Base-by-base conservation (phyloP, 1,140 invertebrate genomes). In the Danaus plexippus region DNA sequence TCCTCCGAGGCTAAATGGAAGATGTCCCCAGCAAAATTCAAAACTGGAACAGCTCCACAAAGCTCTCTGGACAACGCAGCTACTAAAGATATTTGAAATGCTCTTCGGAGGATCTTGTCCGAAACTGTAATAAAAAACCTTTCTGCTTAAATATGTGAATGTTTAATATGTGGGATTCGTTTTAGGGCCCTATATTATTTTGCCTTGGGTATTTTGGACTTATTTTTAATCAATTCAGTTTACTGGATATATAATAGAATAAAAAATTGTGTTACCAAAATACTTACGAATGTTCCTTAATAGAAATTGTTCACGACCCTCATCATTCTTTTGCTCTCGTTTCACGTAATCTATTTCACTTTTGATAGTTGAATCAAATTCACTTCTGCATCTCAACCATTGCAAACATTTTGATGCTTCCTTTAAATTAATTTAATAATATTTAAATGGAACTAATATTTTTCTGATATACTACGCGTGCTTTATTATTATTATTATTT, bases 11-110 rank as follows among this genome's bases (percentile, higher is more conserved):
- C 63, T 3, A 57, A 56, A 2, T 47, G 45, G 43, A 73, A 73
- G n/a, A 73, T 73, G 9, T 71, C 71, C 3, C 63, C 71, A 44
- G 71, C 71, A n/a, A 71, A 73, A 51, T 73, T 73, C n/a, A 67
- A 41, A 0, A 73, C 68, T 0, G 71, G 68, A 3, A 73, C 59
- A 5, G 68, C 71, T 4, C 71, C 71, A 44, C 71, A 73, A 10
- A 68, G 56, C 9, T 73, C 71, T 15, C 71, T 59, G 0, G 68
- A 63, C 4, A 71, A 12, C 0, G 64, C 61, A 8, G 63, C 64
- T 47, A 73, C 48, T 40, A 71, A 46, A 1, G 68, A 62, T 59
- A 73, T 71, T 15, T 54, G 54, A 32, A 73, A 73, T 3, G 68
- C 71, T 54, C 57, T 61, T 49, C 64, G 66, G 5, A 73, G 54